These are phyloP conservation scores for Conger conger DNA, from an alignment of 2,113 vertebrate genomes.

Conservation along the genomic window DNA sequence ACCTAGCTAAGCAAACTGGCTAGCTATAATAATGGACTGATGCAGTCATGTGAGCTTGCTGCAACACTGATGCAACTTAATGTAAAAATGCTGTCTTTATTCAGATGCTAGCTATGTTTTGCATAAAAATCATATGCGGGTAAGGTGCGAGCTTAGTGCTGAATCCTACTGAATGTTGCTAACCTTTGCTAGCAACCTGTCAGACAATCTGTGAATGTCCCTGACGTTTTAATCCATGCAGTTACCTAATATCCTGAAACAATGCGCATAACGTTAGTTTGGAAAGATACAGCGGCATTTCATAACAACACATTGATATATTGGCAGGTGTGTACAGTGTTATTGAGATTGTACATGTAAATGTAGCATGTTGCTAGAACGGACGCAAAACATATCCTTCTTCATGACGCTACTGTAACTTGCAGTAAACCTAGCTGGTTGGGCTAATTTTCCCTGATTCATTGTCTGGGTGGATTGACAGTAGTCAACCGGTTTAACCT, in stretches of 20 bases:
- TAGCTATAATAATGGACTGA: not conserved
- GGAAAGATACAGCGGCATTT: not conserved
- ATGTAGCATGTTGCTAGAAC: too few species aligned
- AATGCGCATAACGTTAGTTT: not conserved
- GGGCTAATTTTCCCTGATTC: too few species aligned
- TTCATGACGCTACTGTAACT: not conserved
- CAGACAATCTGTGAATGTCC: not conserved
- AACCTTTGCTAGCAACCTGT: not conserved
- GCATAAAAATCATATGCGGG: not conserved
- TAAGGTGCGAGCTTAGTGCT: too few species aligned
- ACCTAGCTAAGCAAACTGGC: not conserved
- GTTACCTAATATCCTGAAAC: not conserved
- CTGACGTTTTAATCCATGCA: not conserved
- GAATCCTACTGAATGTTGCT: too few species aligned
- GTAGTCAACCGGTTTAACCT: not conserved
- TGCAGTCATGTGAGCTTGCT: not conserved
- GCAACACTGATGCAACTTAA: not conserved
- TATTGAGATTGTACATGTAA: not conserved
- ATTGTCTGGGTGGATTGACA: too few species aligned
- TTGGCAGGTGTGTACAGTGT: not conserved
- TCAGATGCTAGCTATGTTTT: not conserved
- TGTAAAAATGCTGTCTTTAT: not conserved
- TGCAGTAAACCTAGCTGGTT: not conserved
- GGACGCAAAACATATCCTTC: not conserved
- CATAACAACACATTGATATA: not conserved